Evolutionary conservation across 64 coral and sea anemone genomes (phyloP).

Genomic region (Stichodactyla mertensii): DNA sequence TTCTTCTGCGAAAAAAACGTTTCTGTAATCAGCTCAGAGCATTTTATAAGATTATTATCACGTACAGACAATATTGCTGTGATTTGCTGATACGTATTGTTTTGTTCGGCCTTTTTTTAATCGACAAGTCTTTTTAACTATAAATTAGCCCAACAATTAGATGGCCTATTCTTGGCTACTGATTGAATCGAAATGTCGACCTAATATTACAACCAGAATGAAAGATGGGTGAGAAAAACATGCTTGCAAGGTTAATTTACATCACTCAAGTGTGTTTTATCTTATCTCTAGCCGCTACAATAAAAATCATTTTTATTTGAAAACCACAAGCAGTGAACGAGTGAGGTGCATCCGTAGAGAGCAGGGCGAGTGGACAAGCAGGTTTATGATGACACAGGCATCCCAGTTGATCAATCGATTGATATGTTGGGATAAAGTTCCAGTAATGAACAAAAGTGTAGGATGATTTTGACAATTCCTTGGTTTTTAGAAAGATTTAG

Average conservation of each 20-base stretch:
- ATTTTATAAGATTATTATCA: conserved; percentile 2
- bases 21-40: not conserved
- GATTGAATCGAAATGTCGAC: not conserved
- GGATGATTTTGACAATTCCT: too few species aligned
- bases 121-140: not conserved
- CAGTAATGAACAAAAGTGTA: too few species aligned
- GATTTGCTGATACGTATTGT: not conserved
- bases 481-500: too few species aligned
- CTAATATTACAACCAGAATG: not conserved
- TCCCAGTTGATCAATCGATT: too few species aligned
- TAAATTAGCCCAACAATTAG: not conserved
- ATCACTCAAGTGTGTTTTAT: not conserved
- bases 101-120: not conserved
- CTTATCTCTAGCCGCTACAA: not conserved
- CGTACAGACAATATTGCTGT: not conserved
- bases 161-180: not conserved
- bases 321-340: not conserved
- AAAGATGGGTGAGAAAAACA: not conserved
- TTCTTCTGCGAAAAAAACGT: not conserved
- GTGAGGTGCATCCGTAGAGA: too few species aligned
- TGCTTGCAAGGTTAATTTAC: not conserved
- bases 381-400: too few species aligned
- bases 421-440: too few species aligned
- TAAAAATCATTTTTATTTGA: conserved; percentile 1
- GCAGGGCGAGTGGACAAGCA: too few species aligned